Evolutionary conservation across 1,140 invertebrate genomes (phyloP), one percentile per base, ranked within the genome.

Genomic region (Drosophila kepulauana): DNA sequence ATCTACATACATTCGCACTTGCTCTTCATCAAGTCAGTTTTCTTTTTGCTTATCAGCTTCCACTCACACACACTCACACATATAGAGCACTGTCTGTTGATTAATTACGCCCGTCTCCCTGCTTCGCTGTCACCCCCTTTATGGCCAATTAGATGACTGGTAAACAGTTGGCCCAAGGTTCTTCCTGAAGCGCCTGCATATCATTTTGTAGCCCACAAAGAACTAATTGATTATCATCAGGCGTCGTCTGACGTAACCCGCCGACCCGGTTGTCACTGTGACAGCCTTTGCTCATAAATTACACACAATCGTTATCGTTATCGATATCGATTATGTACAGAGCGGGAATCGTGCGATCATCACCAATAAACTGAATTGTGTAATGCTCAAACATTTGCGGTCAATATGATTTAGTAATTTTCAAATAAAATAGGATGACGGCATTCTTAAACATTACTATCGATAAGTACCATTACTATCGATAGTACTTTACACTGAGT

Each of bases 91-190:
- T 63, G 15, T 54, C 25, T 56, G 59, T 41, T 73, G 64, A 73
- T 67, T 73, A 73, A 71, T 71, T 71, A 38, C 15, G 25, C n/a
- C n/a, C 6, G n/a, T 25, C 57, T 20, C 0, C 28, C 16, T 28
- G 3, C 25, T 13, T 7, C 59, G 2, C 15, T 3, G 4, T 6
- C 16, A 11, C 25, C 28, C 15, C n/a, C 57, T 33, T 16, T 48
- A 3, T 20, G 1, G 46, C 38, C 56, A 68, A 68, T 68, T 74
- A 54, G 64, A 73, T 73, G 48, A 48, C 16, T 33, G 70, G 52
- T 45, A 66, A 52, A 41, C 59, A 41, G 41, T 43, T n/a, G 41
- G 41, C 41, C 41, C 69, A 73, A 73, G 70, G 63, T 65, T 73
- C 45, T 57, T 41, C 52, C 52, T 33, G 25, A 16, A 49, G 15